Evolutionary conservation across 2,113 vertebrate genomes (phyloP).

Genomic region (Rutilus rutilus): DNA sequence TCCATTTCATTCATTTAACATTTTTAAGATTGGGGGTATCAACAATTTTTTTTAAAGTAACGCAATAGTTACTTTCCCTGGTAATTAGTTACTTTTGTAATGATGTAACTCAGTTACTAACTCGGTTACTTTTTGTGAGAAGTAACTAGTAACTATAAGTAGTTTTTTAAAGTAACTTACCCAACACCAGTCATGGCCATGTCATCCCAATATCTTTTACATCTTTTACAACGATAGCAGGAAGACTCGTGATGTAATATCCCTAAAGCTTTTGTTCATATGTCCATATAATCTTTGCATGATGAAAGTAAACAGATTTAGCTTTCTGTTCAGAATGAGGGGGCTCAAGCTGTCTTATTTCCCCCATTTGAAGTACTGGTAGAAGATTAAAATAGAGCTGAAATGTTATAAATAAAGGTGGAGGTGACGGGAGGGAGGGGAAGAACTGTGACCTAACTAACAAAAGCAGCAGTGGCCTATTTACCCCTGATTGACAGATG

Average conservation of each 20-base stretch:
- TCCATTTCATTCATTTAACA: too few relatives aligned
- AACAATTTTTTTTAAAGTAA: too few relatives aligned
- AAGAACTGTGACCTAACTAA: not conserved
- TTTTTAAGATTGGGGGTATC: too few relatives aligned
- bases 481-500: not conserved
- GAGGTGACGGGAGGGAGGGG: not conserved
- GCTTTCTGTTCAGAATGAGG: not conserved
- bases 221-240: not conserved
- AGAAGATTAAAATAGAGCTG: not conserved
- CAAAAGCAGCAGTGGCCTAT: not conserved
- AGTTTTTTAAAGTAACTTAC: too few relatives aligned
- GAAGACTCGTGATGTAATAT: not conserved
- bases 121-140: too few relatives aligned
- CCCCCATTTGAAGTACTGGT: not conserved
- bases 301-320: not conserved
- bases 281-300: not conserved
- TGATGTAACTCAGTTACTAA: too few relatives aligned
- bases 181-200: not conserved
- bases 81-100: too few relatives aligned
- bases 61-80: too few relatives aligned
- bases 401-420: not conserved
- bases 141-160: too few relatives aligned
- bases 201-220: not conserved
- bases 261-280: not conserved
- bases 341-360: not conserved